These are phyloP conservation scores for Sarcophaga rosellei DNA, from an alignment of 2,888 invertebrate genomes.

Conservation along the genomic window DNA sequence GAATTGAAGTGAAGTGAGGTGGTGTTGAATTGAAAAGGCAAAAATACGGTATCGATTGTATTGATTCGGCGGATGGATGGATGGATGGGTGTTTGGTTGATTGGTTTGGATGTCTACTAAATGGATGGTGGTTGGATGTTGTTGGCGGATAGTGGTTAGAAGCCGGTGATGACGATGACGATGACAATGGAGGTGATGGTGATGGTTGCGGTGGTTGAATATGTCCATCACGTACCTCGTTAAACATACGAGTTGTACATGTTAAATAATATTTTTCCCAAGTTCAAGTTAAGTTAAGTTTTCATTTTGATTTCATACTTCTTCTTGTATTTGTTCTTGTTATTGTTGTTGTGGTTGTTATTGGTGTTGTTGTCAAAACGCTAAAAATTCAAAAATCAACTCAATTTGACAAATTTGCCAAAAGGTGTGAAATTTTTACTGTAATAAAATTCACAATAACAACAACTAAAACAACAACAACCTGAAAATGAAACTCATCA, in stretches of 20 bases:
- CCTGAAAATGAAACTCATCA: background rate
- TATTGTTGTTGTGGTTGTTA: conserved; percentile 11
- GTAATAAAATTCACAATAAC: conserved; percentile 20
- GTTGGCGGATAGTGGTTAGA: conserved; percentile 22
- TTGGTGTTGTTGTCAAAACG: conserved; percentile 41
- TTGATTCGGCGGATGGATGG: conserved; percentile 50
- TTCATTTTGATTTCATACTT: conserved; percentile 39
- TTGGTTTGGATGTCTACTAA: conserved; percentile 47
- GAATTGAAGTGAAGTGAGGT: no score
- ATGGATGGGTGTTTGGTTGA: conserved; percentile 57
- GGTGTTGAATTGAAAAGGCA: conserved; percentile 32
- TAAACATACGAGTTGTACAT: conserved; percentile 72
- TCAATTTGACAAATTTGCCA: conserved; percentile 64
- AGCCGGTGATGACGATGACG: conserved; percentile 6
- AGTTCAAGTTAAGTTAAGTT: conserved; percentile 65
- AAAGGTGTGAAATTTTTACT: conserved; percentile 65
- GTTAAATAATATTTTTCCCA: conserved; percentile 71
- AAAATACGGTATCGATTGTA: conserved; percentile 58
- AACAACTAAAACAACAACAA: background rate
- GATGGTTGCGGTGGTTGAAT: conserved; percentile 57
- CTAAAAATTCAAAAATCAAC: conserved; percentile 49
- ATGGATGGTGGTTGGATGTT: conserved; percentile 37
- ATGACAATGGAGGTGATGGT: conserved; percentile 30
- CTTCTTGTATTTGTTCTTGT: background rate
- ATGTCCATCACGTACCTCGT: conserved; percentile 72